Conservation (phyloP, 2,888 invertebrate species). For the Drosophila pseudotalamancana region DNA sequence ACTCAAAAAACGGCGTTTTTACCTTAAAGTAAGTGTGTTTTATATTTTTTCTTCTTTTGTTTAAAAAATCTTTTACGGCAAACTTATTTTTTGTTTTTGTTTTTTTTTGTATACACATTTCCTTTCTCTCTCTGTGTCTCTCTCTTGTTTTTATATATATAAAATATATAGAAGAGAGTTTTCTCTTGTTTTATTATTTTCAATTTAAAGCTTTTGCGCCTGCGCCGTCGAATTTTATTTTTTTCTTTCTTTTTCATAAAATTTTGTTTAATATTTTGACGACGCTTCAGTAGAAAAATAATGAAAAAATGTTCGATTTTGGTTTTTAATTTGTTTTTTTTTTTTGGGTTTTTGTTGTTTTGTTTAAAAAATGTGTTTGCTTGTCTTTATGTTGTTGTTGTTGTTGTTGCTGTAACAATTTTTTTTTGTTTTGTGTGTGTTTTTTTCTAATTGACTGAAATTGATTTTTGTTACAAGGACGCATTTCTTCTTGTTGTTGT, state of each 20-base stretch:
- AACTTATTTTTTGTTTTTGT: slow-evolving; percentile 34
- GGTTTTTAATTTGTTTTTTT: slow-evolving; percentile 39
- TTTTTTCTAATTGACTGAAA: slow-evolving; percentile 82
- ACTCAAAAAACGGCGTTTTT: slow-evolving; percentile 61
- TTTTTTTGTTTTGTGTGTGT: slow-evolving; percentile 35
- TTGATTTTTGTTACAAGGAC: slow-evolving; percentile 83
- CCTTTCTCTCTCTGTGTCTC: slow-evolving; percentile 17
- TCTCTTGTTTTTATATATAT: slow-evolving; percentile 28
- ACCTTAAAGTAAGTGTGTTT: slow-evolving; percentile 61
- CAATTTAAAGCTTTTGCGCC: slow-evolving; percentile 80
- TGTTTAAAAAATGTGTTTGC: slow-evolving; percentile 36
- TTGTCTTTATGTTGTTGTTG: slow-evolving; percentile 59
- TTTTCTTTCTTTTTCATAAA: neutral
- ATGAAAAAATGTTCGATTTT: slow-evolving; percentile 63
- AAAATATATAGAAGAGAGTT: slow-evolving; percentile 62
- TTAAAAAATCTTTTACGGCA: slow-evolving; percentile 63
- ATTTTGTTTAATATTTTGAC: slow-evolving; percentile 36
- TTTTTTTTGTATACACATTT: slow-evolving; percentile 48
- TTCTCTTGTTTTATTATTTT: slow-evolving; percentile 59
- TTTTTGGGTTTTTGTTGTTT: slow-evolving; percentile 32
- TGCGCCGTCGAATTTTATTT: slow-evolving; percentile 54
- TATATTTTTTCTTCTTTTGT: slow-evolving; percentile 36
- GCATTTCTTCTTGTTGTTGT: slow-evolving; percentile 63
- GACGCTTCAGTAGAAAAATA: slow-evolving; percentile 76
- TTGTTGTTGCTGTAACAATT: slow-evolving; percentile 60